These are phyloP conservation scores for Donacobius atricapilla DNA, from an alignment of 2,113 vertebrate genomes.

Conservation along the genomic window DNA sequence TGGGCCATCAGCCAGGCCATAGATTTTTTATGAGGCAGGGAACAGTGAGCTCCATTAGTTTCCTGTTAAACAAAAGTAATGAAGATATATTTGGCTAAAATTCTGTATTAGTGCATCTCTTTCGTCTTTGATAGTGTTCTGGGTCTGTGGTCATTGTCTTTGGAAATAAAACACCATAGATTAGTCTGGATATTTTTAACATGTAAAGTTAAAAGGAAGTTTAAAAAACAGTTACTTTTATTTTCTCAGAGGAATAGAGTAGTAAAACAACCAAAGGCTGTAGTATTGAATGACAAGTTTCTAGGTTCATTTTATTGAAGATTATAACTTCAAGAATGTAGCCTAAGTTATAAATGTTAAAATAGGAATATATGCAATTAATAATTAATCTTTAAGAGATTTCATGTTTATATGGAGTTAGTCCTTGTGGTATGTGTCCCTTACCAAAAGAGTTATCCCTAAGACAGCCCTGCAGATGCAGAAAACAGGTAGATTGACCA, in stretches of 20 bases:
- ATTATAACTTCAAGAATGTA: not conserved
- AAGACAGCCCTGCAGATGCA: not conserved
- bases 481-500: not conserved
- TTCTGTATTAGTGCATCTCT: not conserved
- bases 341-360: not conserved
- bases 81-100: not conserved
- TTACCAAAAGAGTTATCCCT: not conserved
- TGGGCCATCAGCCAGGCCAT: not conserved
- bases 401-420: not conserved
- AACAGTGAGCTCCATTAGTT: not conserved
- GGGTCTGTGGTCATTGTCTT: not conserved
- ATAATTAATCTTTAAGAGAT: not conserved
- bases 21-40: not conserved
- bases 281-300: not conserved
- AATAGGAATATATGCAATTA: not conserved
- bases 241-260: not conserved
- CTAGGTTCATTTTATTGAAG: not conserved
- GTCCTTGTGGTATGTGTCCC: not conserved
- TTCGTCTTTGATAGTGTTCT: not conserved
- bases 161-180: not conserved
- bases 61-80: constrained; percentile 10
- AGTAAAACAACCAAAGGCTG: not conserved
- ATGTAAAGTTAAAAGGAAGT: not conserved
- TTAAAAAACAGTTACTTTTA: not conserved
- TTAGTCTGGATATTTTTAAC: not conserved